Evolutionary conservation across 37 sponge, comb jelly and placozoan species (phyloP), one percentile per base, ranked within the genome.

Genomic region (Geodia barretti): DNA sequence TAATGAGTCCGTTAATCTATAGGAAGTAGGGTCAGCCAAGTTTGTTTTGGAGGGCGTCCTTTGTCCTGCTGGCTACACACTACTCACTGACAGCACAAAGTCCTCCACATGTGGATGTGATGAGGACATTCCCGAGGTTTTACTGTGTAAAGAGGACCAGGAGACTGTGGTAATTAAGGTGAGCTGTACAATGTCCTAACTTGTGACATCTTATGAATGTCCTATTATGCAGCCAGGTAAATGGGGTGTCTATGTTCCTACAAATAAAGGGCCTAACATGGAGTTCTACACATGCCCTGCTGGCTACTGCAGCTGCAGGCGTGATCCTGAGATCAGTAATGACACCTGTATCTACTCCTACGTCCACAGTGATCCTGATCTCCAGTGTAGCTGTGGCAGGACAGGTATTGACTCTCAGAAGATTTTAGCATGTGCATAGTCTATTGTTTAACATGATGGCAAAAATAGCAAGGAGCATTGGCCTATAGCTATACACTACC

Each of bases 71-170:
- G 82, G 82, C 3, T 81, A 81, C 60, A 33, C 26, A 20, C 39
- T 81, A 30, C 2, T 5, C 0, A 39, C 39, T 0, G 11, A 72
- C 20, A 20, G 5, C n/a, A 7, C 33, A 9, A 35, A 5, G 28
- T 58, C 3, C 3, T 40, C 64, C 28, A 28, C 25, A 37, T 86
- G 86, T 72, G 58, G 20, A 35, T 86, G 86, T 61, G 28, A 79
- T 61, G 34, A 65, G 39, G 36, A 86, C 37, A 24, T 41, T 20
- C 0, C 9, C 1, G 21, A 79, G 11, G 60, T 86, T 8, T 4
- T 86, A 24, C 39, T 23, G 47, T 86, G 86, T 79, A 79, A 86
- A 37, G 47, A 73, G 5, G 80, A 86, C 39, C 86, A 86, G 60
- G 86, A 79, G 58, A 62, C 75, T 8, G 25, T 86, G 9, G 41